Evolutionary conservation across 2,888 invertebrate genomes (phyloP).

Genomic region (Aspidapion aeneum): DNA sequence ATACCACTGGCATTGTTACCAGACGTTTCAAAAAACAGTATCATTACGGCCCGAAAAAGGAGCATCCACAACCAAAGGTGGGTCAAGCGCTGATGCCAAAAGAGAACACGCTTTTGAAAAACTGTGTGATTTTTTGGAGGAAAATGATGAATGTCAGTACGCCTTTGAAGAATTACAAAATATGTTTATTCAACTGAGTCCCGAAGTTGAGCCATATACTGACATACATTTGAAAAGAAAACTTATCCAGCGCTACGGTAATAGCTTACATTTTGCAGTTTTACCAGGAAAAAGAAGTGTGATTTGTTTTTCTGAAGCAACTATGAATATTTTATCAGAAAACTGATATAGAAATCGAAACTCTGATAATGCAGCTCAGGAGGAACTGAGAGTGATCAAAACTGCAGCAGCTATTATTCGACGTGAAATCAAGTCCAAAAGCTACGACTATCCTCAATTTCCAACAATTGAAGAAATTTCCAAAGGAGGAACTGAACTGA

Average conservation of each 20-base stretch:
- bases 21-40: background rate
- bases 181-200: slow-evolving; percentile 10
- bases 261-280: too few species aligned
- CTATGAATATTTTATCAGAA: slow-evolving; percentile 13
- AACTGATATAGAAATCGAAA: slow-evolving; percentile 11
- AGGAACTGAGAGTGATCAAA: too few species aligned
- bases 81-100: slow-evolving; percentile 10
- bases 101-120: slow-evolving; percentile 11
- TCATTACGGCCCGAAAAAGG: too few species aligned
- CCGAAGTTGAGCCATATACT: slow-evolving; percentile 12
- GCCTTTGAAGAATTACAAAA: slow-evolving; percentile 12
- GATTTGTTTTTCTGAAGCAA: slow-evolving; percentile 13
- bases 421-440: slow-evolving; percentile 18
- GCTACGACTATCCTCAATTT: too few species aligned
- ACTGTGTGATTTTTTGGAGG: slow-evolving; percentile 10
- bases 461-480: too few species aligned
- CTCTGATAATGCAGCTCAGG: too few species aligned
- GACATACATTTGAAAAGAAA: slow-evolving; percentile 11
- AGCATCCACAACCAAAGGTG: too few species aligned
- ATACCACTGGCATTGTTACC: background rate
- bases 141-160: slow-evolving; percentile 10
- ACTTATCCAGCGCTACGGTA: slow-evolving; percentile 12
- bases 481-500: too few species aligned
- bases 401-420: slow-evolving; percentile 17
- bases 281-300: slow-evolving; percentile 13